Evolutionary conservation across 2,888 invertebrate genomes (phyloP).

Genomic region (Ephialtes manifestator): DNA sequence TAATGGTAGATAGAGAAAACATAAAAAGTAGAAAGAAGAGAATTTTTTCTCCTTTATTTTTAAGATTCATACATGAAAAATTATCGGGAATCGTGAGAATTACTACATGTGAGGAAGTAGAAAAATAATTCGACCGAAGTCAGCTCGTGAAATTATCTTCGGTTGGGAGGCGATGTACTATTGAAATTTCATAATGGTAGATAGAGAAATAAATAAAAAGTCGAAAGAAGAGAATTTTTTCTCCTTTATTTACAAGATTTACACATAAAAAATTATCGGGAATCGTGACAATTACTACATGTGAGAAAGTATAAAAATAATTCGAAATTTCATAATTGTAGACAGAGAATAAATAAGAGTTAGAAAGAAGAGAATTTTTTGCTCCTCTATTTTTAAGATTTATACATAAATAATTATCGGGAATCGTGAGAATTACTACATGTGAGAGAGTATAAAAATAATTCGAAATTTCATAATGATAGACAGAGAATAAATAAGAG

Average conservation of each 20-base stretch:
- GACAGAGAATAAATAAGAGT: not conserved
- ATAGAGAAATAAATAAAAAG: not conserved
- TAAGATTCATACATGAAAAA: not conserved
- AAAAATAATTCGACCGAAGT: not conserved
- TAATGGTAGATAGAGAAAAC: slow-evolving; percentile 12
- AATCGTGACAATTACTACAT: too few species aligned
- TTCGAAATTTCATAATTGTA: not conserved
- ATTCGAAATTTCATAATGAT: too few species aligned
- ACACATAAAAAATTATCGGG: too few species aligned
- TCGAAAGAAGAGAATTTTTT: not conserved
- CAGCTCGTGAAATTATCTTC: too few species aligned
- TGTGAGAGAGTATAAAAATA: not conserved
- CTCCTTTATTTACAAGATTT: too few species aligned
- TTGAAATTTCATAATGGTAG: slow-evolving; percentile 30
- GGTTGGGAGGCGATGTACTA: not conserved
- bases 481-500: too few species aligned
- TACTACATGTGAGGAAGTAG: too few species aligned
- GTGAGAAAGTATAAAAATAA: too few species aligned
- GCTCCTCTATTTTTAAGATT: not conserved
- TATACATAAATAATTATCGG: not conserved
- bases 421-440: not conserved
- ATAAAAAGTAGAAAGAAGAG: slow-evolving; percentile 9
- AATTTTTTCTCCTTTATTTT: not conserved
- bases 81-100: too few species aligned
- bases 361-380: not conserved